phyloP scores from a whole-genome alignment of 2,888 invertebrate genomes.

The Melangyna quadrimaculata region DNA sequence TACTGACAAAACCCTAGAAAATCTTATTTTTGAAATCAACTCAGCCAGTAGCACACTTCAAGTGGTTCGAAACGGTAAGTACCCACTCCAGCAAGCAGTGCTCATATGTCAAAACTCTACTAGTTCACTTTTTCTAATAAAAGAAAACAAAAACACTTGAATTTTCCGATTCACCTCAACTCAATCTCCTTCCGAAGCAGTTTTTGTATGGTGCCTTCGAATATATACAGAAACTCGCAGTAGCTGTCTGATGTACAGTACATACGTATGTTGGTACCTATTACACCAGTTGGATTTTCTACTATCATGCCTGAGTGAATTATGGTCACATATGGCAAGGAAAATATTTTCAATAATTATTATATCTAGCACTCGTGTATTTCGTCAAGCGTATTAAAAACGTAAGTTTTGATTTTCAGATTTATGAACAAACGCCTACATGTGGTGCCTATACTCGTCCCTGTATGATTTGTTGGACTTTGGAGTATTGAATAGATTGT shows the following conservation, averaged over 20 bases:
- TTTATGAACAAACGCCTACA: slow-evolving; percentile 62
- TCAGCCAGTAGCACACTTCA: slow-evolving; percentile 43
- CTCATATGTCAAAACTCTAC: slow-evolving; percentile 43
- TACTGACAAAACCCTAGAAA: neutral
- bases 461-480: neutral
- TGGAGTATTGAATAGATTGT: too few relatives aligned
- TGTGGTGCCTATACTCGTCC: neutral
- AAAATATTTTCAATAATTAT: slow-evolving; percentile 59
- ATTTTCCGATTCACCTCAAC: slow-evolving; percentile 2
- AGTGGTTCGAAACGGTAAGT: slow-evolving; percentile 26
- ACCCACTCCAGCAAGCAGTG: slow-evolving; percentile 39
- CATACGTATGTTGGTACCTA: too few relatives aligned
- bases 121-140: slow-evolving; percentile 28
- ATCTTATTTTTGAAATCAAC: neutral
- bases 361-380: slow-evolving; percentile 55
- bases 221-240: slow-evolving; percentile 11
- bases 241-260: slow-evolving; percentile 21
- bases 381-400: slow-evolving; percentile 66
- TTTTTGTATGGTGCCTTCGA: neutral
- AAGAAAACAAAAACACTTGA: slow-evolving; percentile 46
- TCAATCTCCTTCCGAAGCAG: neutral
- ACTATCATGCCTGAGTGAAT: slow-evolving; percentile 51
- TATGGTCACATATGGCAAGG: slow-evolving; percentile 62
- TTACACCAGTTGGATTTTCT: slow-evolving; percentile 31
- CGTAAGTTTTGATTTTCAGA: slow-evolving; percentile 67